Base-by-base conservation (phyloP, 2,888 invertebrate species). In the Ditula angustiorana region DNA sequence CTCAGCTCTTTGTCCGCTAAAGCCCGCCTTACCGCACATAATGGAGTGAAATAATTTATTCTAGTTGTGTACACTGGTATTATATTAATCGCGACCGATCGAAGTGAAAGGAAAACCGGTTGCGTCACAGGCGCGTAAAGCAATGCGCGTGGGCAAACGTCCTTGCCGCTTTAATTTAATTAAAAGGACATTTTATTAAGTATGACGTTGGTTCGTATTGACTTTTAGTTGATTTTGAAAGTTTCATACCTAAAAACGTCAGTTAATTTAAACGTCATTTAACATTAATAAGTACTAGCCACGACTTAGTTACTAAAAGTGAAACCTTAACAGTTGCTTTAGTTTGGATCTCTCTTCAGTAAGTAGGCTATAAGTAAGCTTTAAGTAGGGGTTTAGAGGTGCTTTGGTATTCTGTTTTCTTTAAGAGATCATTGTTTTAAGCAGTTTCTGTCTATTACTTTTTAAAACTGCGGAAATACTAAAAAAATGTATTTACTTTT, bases 101-200 rank as follows among this genome's bases (percentile, higher is more conserved):
- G 19, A 19, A 30, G 50, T 50, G 50, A 50, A 50, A 50, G 50
- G 50, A 19, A 50, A 49, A 49, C 49, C 7, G 19, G 30, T 13
- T 33, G 23, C 49, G 50, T 50, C 50, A 50, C 30, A 50, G 30
- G 50, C 24, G 13, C 46, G 44, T 44, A 46, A 26, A 21, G n/a
- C n/a, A 23, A 11, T 30, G 30, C 28, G 50, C 50, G 50, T 28
- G 28, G 50, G 30, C 50, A 46, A 19, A 19, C 30, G 50, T 50
- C 50, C 50, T 50, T 50, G 50, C 50, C n/a, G 50, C 19, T 46
- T 41, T 41, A 41, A 41, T 41, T 41, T 50, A 50, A 50, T 50
- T 50, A 50, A 11, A 50, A 21, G 30, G 21, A 50, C 19, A 19
- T 41, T 37, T 37, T 37, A 19, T 10, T 10, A 13, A 37, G 5